Base-by-base conservation (phyloP, 2,888 invertebrate species). In the Cataglyphis cursor region DNA sequence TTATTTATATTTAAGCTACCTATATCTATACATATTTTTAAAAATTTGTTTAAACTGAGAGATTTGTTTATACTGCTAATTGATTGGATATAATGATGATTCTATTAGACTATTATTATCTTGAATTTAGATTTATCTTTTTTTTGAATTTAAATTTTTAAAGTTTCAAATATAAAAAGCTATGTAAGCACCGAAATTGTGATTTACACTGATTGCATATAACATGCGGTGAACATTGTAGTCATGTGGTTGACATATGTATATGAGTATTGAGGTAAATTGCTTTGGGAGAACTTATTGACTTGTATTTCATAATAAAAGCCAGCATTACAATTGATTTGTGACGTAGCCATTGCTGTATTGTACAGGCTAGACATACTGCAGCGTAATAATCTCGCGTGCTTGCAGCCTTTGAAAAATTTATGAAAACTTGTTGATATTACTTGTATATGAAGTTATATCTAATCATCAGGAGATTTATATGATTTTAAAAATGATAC, bases 241-340 rank as follows among this genome's bases (percentile, higher is more conserved):
- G 15, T 10, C n/a, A 15, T 59, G 28, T 21, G n/a, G n/a, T 15
- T n/a, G 38, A 12, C 38, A 54, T 24, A 54, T n/a, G 38, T 44
- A 35, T 44, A 35, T 24, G 51, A 51, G 6, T 5, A 51, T 24
- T 10, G 35, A 12, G 44, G 59, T 35, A 70, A 70, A 80, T 80
- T 80, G 78, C 70, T 59, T 61, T 21, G 35, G 68, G 35, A 68
- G 68, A 68, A 80, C 44, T 80, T 70, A 59, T 70, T 61, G 70
- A 59, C 59, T 44, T 24, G 78, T 70, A 80, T 80, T 80, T 80
- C 70, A 70, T 80, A 70, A 80, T 80, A 80, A 80, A 80, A 59
- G 70, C 59, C 68, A 48, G 61, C 78, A 24, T 80, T 80, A 70
- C 70, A 59, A 80, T 70, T 80, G 78, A 80, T 80, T 80, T 80